Evolutionary conservation across 2,888 invertebrate genomes (phyloP), one percentile per base, ranked within the genome.

Genomic region (Epirrita christyi): DNA sequence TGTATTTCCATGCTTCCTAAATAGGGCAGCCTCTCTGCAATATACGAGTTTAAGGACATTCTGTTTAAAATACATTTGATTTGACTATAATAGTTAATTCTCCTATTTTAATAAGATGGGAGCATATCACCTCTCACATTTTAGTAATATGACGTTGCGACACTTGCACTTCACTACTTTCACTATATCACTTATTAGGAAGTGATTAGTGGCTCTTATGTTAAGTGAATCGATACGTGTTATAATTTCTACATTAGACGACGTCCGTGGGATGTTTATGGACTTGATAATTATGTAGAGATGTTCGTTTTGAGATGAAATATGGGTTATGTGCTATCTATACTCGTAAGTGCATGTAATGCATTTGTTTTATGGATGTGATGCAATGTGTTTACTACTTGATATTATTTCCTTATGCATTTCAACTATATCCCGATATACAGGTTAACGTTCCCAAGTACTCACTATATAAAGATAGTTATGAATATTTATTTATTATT

Each of bases 121-220:
- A 43, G 38, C 48, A 21, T 41, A 36, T 34, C 40, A 13, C 41
- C 51, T 59, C 49, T 54, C 52, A 64, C 59, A 52, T 50, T 63
- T 68, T 48, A 47, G 32, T 32, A 14, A 32, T 68, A 65, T 61
- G 55, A 72, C 59, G 67, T 69, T 68, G 68, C 67, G 56, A 67
- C 73, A 72, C 65, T 68, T 59, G 62, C 65, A 64, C 62, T 53
- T 68, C 67, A 63, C 65, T 71, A 69, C 83, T 83, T 83, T 83
- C 83, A 72, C 80, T 71, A 64, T 55, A 61, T 65, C 71, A 70
- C 76, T 64, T 77, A 78, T 83, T 80, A 75, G 81, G 80, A 79
- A 75, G 78, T 76, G 70, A 78, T 79, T 70, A 67, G 67, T 55
- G 43, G 29, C 54, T 59, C 32, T 44, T 51, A 48, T 55, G 59